phyloP scores from a whole-genome alignment of 1,140 invertebrate species.

The Habropoda laboriosa region DNA sequence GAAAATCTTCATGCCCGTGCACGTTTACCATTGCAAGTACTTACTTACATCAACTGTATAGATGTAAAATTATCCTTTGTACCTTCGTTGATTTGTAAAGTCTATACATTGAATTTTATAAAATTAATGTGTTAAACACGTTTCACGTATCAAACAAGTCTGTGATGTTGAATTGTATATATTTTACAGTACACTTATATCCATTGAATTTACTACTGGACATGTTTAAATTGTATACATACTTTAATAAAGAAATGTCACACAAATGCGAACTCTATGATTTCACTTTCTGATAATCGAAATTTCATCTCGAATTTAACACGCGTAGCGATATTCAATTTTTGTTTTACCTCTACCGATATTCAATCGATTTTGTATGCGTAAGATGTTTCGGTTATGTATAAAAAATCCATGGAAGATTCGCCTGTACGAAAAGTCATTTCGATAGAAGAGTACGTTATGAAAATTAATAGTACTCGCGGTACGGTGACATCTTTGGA shows the following conservation, averaged over 20 bases:
- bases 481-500: conserved; percentile 59
- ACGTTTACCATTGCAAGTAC: no score
- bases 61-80: not conserved
- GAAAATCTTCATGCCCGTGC: not conserved
- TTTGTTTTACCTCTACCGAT: not conserved
- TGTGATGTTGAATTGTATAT: not conserved
- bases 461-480: conserved; percentile 53
- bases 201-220: not conserved
- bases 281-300: not conserved
- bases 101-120: not conserved
- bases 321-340: not conserved
- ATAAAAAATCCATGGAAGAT: not conserved
- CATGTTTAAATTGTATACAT: not conserved
- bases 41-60: no score
- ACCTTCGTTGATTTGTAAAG: not conserved
- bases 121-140: not conserved
- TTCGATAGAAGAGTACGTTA: conserved; percentile 3
- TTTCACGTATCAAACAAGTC: not conserved
- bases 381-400: no score
- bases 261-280: not conserved
- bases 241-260: conserved; percentile 21
- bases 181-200: conserved; percentile 5
- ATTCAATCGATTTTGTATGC: not conserved
- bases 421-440: not conserved
- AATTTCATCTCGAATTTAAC: not conserved